A percentile compares a stretch with the other conserved stretches of the same genome.
Conservation (phyloP, 2,113 vertebrate genomes). For the Polyodon spathula region DNA sequence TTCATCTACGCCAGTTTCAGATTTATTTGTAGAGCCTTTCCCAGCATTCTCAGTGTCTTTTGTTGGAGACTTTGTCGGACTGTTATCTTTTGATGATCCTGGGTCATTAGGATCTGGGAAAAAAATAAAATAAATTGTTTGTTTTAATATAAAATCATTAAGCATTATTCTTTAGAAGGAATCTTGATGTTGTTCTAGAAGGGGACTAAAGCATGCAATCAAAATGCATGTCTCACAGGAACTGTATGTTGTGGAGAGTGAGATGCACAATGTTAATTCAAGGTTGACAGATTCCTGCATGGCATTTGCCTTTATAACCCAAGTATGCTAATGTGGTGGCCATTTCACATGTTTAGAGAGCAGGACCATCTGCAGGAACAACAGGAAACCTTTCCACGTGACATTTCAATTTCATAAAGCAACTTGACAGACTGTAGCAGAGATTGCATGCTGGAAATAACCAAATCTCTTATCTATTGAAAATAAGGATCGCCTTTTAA, state of each 20-base stretch:
- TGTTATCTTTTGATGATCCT: slow-evolving; percentile 62
- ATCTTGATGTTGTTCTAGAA: too few species aligned
- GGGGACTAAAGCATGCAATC: too few species aligned
- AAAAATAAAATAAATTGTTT: slow-evolving; percentile 31
- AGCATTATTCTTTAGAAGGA: too few species aligned
- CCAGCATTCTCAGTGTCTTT: slow-evolving; percentile 66
- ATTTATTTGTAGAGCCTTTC: slow-evolving; percentile 62
- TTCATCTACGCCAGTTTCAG: slow-evolving; percentile 42
- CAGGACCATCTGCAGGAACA: slow-evolving; percentile 64
- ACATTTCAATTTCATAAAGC: slow-evolving; percentile 65
- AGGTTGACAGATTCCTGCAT: background rate
- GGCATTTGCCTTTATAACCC: background rate
- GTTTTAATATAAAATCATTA: too few species aligned
- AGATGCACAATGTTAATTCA: background rate
- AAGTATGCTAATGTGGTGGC: slow-evolving; percentile 33
- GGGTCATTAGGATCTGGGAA: slow-evolving; percentile 77
- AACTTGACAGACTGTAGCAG: slow-evolving; percentile 50
- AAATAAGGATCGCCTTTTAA: too few species aligned
- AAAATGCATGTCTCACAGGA: background rate
- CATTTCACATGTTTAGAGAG: slow-evolving; percentile 51
- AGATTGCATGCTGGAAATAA: background rate
- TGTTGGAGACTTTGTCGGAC: slow-evolving; percentile 71
- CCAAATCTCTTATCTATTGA: background rate
- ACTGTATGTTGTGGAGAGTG: background rate
- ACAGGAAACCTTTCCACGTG: slow-evolving; percentile 66